phyloP scores from a whole-genome alignment of 1,140 invertebrate species.

The Zaprionus ornatus region DNA sequence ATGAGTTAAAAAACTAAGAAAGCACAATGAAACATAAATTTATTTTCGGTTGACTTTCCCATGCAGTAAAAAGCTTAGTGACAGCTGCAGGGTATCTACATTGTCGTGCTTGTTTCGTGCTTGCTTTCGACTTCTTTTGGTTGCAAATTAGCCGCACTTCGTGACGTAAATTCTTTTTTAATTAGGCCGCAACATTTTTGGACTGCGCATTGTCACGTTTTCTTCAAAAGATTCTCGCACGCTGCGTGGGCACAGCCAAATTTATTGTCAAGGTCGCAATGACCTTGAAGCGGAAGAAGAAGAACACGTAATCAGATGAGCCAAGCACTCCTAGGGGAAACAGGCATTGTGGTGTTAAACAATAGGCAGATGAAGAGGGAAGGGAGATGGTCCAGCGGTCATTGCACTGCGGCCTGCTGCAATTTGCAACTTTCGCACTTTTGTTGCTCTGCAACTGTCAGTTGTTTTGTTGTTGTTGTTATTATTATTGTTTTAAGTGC shows the following conservation, averaged over 20 bases:
- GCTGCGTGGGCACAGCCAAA: slow-evolving; percentile 2
- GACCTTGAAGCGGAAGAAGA: not conserved
- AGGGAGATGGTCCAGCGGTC: not conserved
- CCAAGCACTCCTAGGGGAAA: not conserved
- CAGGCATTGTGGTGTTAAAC: no score
- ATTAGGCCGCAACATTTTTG: slow-evolving; percentile 24
- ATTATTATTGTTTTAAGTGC: not conserved
- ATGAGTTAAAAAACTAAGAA: not conserved
- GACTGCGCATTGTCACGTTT: slow-evolving; percentile 22
- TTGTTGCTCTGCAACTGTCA: slow-evolving; percentile 16
- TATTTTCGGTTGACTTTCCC: no score
- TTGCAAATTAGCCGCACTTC: slow-evolving; percentile 17
- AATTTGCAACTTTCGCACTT: slow-evolving; percentile 34
- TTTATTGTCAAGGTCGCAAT: not conserved
- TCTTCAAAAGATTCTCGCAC: slow-evolving; percentile 23
- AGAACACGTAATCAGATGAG: not conserved
- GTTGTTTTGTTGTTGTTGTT: not conserved
- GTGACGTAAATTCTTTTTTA: slow-evolving; percentile 33
- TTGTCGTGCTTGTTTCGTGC: not conserved
- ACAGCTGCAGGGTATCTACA: not conserved
- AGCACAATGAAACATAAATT: not conserved
- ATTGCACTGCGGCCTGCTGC: slow-evolving; percentile 1
- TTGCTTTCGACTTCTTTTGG: not conserved
- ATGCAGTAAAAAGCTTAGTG: not conserved
- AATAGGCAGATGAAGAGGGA: no score